Evolutionary conservation across 2,888 invertebrate genomes (phyloP).

Genomic region (Cephus rjabovi): DNA sequence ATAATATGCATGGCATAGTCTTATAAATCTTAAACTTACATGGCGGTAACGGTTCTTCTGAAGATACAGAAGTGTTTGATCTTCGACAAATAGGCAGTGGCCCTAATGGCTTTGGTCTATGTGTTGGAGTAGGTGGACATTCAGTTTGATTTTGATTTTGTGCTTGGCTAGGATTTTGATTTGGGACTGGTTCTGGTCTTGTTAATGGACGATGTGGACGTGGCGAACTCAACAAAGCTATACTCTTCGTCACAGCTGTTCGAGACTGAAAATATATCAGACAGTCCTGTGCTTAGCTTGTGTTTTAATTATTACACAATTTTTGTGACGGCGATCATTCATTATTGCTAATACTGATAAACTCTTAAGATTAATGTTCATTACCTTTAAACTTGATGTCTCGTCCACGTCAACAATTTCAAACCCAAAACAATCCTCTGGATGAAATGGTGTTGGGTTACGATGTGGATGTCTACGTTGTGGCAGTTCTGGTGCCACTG

Average conservation of each 20-base stretch:
- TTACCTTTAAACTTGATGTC: slow-evolving; percentile 57
- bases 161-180: slow-evolving; percentile 7
- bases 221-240: slow-evolving; percentile 69
- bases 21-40: slow-evolving; percentile 70
- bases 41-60: slow-evolving; percentile 86
- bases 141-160: slow-evolving; percentile 68
- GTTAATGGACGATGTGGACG: slow-evolving; percentile 62
- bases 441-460: slow-evolving; percentile 70
- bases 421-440: slow-evolving; percentile 85
- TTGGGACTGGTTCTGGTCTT: slow-evolving; percentile 48
- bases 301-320: not conserved
- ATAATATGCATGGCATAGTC: not conserved
- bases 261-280: slow-evolving; percentile 46
- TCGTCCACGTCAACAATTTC: slow-evolving; percentile 89
- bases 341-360: not conserved
- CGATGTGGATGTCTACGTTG: slow-evolving; percentile 78
- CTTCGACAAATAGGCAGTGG: slow-evolving; percentile 66
- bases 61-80: slow-evolving; percentile 50
- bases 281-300: not conserved
- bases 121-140: slow-evolving; percentile 90
- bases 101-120: slow-evolving; percentile 79
- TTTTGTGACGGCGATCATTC: not conserved
- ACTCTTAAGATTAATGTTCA: not conserved
- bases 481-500: slow-evolving; percentile 77
- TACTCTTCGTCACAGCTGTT: slow-evolving; percentile 61